Evolutionary conservation across 2,888 invertebrate genomes (phyloP).

Genomic region (Platerodrilus igneus): DNA sequence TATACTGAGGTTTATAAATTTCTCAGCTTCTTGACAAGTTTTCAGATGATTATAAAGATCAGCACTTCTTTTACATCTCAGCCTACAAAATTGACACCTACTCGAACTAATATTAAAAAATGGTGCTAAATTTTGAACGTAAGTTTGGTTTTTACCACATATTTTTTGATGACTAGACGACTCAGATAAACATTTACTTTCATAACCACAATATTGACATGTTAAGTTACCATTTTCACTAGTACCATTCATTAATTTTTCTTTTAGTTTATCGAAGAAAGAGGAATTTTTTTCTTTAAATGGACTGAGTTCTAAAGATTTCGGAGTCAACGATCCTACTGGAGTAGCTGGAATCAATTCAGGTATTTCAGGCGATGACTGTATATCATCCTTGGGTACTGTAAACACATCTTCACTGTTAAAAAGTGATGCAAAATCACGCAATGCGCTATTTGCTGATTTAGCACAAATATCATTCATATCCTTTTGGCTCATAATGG

Average conservation of each 20-base stretch:
- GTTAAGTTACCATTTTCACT: conserved; percentile 62
- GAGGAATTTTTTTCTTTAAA: conserved; percentile 67
- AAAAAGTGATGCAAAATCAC: conserved; percentile 54
- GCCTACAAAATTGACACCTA: conserved; percentile 80
- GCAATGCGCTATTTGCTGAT: conserved; percentile 50
- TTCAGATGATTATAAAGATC: conserved; percentile 73
- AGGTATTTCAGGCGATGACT: conserved; percentile 37
- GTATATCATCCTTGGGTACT: conserved; percentile 18
- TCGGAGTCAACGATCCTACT: conserved; percentile 24
- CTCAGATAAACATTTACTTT: conserved; percentile 77
- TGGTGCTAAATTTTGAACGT: conserved; percentile 35
- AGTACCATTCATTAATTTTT: conserved; percentile 63
- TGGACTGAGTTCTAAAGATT: conserved; percentile 20
- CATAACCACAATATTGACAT: conserved; percentile 68
- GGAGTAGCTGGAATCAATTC: conserved; percentile 39
- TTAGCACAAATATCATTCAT: conserved; percentile 49
- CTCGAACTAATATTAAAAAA: conserved; percentile 61
- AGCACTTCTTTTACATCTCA: conserved; percentile 78
- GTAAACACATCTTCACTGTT: conserved; percentile 44
- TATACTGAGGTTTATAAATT: conserved; percentile 29
- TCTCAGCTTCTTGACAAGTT: conserved; percentile 60
- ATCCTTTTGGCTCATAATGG: conserved; percentile 47
- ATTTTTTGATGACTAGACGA: conserved; percentile 72
- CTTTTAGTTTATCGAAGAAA: conserved; percentile 78
- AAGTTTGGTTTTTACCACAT: conserved; percentile 52